phyloP scores from a whole-genome alignment of 2,113 vertebrate genomes.

The Struthidea cinerea region DNA sequence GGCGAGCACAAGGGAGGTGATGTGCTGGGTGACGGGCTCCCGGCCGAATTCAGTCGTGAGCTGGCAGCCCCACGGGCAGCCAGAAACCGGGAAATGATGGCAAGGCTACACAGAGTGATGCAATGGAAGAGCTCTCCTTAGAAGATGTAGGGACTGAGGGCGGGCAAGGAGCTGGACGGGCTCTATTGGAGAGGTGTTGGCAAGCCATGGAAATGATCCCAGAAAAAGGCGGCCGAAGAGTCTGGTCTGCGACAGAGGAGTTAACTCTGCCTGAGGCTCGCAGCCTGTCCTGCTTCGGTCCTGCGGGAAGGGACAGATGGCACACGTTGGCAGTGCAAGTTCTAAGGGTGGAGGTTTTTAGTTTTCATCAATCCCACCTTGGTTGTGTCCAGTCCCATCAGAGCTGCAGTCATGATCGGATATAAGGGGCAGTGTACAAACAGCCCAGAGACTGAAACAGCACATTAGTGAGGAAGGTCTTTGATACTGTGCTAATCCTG shows the following conservation, averaged over 20 bases:
- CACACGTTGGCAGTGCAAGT: neutral
- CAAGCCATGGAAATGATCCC: neutral
- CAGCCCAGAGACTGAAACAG: neutral
- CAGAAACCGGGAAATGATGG: neutral
- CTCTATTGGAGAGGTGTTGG: neutral
- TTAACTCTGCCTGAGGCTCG: neutral
- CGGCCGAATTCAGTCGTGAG: neutral
- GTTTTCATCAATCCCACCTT: neutral
- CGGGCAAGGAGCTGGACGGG: rapidly evolving
- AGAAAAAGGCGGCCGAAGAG: rapidly evolving
- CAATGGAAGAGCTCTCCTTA: neutral
- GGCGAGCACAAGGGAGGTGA: too few relatives aligned
- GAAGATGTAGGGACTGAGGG: neutral
- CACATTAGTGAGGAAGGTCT: rapidly evolving
- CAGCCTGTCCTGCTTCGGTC: neutral
- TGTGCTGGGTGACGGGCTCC: neutral
- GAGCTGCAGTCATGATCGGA: rapidly evolving
- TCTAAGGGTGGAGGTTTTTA: neutral
- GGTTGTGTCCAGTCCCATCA: neutral
- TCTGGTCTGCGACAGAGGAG: rapidly evolving
- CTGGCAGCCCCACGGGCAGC: neutral
- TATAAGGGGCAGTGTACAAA: too few relatives aligned
- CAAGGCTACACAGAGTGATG: neutral
- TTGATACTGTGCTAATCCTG: rapidly evolving
- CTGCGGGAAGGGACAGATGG: too few relatives aligned